A percentile compares a stretch with the other conserved stretches of the same genome.
These are phyloP conservation scores for Darevskia nairensis DNA, from an alignment of 2,797 vertebrate species.

Conservation along the genomic window DNA sequence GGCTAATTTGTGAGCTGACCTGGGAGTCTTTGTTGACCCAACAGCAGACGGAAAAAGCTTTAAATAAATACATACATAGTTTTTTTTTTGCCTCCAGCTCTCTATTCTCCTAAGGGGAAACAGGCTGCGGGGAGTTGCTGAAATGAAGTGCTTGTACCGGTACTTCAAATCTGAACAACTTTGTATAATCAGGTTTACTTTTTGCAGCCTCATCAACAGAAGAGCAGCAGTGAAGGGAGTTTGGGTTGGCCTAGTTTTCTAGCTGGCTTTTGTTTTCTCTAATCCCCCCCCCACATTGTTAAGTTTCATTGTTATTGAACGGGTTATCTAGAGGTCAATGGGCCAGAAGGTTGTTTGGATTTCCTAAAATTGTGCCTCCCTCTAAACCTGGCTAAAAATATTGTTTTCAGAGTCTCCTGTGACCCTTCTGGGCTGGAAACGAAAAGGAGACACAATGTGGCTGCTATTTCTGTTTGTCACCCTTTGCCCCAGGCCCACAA, in stretches of 20 bases:
- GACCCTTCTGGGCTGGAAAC: conserved; percentile 35
- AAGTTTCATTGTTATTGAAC: conserved; percentile 75
- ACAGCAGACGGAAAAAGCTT: not conserved
- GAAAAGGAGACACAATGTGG: conserved; percentile 52
- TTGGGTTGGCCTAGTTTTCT: conserved; percentile 57
- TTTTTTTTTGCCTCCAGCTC: not conserved
- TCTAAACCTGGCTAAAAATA: conserved; percentile 69
- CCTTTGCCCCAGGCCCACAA: conserved; percentile 18
- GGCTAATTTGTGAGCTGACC: not conserved
- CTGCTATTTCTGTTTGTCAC: conserved; percentile 67
- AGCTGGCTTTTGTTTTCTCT: conserved; percentile 47
- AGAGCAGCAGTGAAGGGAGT: conserved; percentile 49
- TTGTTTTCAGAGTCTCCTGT: conserved; percentile 59
- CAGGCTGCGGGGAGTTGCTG: not conserved
- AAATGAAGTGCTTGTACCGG: not conserved
- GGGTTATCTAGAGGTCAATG: conserved; percentile 86
- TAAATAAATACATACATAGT: not conserved
- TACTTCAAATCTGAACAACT: not conserved
- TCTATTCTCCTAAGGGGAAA: not conserved
- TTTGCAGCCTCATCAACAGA: conserved; percentile 38
- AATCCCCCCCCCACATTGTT: conserved; percentile 51
- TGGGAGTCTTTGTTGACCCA: not conserved
- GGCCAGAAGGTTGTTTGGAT: conserved; percentile 83
- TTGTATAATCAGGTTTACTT: conserved; percentile 44
- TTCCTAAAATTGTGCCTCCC: conserved; percentile 89